Evolutionary conservation across 2,113 vertebrate species (phyloP).

Genomic region (Oostethus manadensis): DNA sequence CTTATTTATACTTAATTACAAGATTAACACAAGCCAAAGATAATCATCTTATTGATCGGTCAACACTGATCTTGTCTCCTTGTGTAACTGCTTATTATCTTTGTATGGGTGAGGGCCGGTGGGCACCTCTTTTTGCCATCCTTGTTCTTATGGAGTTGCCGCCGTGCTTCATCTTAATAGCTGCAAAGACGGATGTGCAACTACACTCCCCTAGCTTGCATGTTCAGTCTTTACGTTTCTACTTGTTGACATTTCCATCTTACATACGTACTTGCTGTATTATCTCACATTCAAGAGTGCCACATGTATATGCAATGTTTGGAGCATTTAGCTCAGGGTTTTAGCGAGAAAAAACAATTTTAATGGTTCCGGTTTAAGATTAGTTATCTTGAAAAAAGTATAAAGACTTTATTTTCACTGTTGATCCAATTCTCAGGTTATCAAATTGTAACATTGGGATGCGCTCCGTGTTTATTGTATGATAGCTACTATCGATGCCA

Average conservation of each 20-base stretch:
- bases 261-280: not conserved
- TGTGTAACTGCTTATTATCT: constrained; percentile 25
- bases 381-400: not conserved
- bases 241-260: not conserved
- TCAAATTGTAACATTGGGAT: not conserved
- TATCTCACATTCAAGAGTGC: not conserved
- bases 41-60: constrained; percentile 36
- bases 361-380: not conserved
- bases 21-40: constrained; percentile 58
- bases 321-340: constrained; percentile 34
- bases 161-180: not conserved
- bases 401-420: not conserved
- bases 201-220: too few species aligned
- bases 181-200: too few species aligned
- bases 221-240: too few species aligned
- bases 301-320: not conserved
- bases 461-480: not conserved
- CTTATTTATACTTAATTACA: constrained; percentile 11
- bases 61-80: constrained; percentile 14
- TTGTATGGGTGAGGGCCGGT: constrained; percentile 6
- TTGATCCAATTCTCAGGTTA: constrained; percentile 6
- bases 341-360: constrained; percentile 8
- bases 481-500: not conserved
- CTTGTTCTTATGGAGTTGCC: not conserved
- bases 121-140: not conserved